Conservation (phyloP, 2,113 vertebrate species). For the Tupaia tana region DNA sequence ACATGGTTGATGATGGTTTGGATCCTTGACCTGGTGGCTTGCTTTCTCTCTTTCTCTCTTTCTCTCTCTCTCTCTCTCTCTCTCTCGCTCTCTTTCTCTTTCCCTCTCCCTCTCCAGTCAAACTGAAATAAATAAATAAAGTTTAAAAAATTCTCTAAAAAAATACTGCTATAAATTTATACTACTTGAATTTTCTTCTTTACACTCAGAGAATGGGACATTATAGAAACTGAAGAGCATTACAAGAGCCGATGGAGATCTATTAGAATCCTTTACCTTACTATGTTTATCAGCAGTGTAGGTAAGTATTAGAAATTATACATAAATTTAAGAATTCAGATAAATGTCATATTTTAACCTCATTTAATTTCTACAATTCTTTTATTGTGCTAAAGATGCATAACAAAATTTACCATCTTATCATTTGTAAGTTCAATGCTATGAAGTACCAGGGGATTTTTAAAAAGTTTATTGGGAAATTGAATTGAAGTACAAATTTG, state of each 20-base stretch:
- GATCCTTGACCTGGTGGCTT: too few relatives aligned
- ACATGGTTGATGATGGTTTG: too few relatives aligned
- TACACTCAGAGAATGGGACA: constrained; percentile 82
- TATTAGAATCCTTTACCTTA: constrained; percentile 96
- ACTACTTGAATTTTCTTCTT: constrained; percentile 38
- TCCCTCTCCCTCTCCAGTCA: too few relatives aligned
- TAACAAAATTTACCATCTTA: constrained; percentile 1
- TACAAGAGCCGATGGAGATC: constrained; percentile 94
- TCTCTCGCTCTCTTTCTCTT: too few relatives aligned
- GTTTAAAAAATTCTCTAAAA: too few relatives aligned
- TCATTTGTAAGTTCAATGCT: neutral
- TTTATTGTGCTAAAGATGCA: constrained; percentile 8
- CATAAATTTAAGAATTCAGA: neutral
- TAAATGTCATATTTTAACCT: neutral
- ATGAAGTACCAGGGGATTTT: neutral
- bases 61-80: too few relatives aligned
- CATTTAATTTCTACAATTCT: neutral
- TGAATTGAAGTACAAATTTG: too few relatives aligned
- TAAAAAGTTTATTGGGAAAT: too few relatives aligned
- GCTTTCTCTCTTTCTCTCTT: too few relatives aligned
- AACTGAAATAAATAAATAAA: too few relatives aligned
- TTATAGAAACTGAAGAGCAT: constrained; percentile 86
- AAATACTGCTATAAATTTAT: neutral
- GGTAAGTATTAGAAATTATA: constrained; percentile 88
- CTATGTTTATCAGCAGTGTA: constrained; percentile 98